Base-by-base conservation (phyloP, 2,888 invertebrate genomes). In the Cactoblastis cactorum region DNA sequence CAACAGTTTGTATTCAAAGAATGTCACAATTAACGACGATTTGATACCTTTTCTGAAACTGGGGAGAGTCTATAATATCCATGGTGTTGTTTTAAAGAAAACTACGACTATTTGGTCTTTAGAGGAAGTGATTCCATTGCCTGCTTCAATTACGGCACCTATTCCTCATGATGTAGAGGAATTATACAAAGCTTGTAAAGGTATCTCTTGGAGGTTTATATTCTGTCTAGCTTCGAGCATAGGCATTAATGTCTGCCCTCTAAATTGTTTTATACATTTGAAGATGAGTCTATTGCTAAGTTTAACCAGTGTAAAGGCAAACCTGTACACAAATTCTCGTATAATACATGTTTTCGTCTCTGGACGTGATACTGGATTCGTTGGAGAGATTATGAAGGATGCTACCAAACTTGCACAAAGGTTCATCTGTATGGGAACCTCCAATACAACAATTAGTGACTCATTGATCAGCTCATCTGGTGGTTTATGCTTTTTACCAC, bases 161-260 rank as follows among this genome's bases (percentile, higher is more conserved):
- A 58, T 74, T 28, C 75, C 81, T 11, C 55, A 63, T 45, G 81
- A 83, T 32, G 71, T 89, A 33, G 55, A 65, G 37, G 69, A 81
- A 35, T 59, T 88, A 15, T 80, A 68, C 50, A 57, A 65, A 34
- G 68, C 64, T 1, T 87, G 84, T 55, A 62, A 72, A 22, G 74
- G 74, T 8, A 45, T 75, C 9, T 74, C 88, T 9, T 89, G 85
- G 84, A 81, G 78, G 58, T 88, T 88, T 55, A 74, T 89, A 50
- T 88, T 84, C 60, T 84, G 84, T 49, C 65, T 89, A 5, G 80
- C 89, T 38, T 86, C 85, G 0, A 77, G 71, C 32, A 76, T 89
- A 50, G 88, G 85, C 9, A 61, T 74, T 14, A 77, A 74, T 50
- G 62, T 80, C 11, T 80, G 81, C 37, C 89, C 89, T 12, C 61